A percentile compares a stretch with the other conserved stretches of the same genome.
These are phyloP conservation scores for Sebastes variabilis DNA, from an alignment of 2,797 vertebrate species.

Conservation along the genomic window DNA sequence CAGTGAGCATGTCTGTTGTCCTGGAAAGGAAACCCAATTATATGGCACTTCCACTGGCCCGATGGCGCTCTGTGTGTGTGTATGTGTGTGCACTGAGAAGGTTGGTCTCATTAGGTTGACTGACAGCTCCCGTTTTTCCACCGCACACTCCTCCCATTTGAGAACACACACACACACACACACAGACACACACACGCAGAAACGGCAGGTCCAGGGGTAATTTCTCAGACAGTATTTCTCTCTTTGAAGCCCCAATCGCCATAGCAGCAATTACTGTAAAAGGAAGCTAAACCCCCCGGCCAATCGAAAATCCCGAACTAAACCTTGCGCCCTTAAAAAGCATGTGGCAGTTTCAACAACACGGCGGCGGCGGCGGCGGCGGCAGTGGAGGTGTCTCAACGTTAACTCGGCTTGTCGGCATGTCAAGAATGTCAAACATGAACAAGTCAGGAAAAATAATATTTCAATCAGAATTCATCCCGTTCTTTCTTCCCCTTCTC, in stretches of 20 bases:
- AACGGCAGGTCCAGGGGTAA: constrained; percentile 55
- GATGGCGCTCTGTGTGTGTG: constrained; percentile 54
- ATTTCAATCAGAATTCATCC: constrained; percentile 3
- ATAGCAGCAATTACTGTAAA: constrained; percentile 73
- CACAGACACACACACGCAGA: constrained; percentile 23
- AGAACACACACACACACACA: constrained; percentile 43
- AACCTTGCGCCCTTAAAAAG: constrained; percentile 31
- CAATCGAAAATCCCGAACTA: constrained; percentile 25
- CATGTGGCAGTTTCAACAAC: constrained; percentile 13
- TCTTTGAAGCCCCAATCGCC: constrained; percentile 71
- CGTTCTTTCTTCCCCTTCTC: background rate
- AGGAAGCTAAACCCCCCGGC: constrained; percentile 47
- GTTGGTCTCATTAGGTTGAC: constrained; percentile 83
- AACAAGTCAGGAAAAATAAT: background rate
- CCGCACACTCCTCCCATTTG: constrained; percentile 61
- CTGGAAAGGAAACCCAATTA: constrained; percentile 87
- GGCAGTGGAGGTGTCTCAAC: background rate
- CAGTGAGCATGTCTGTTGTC: constrained; percentile 83
- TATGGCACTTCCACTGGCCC: constrained; percentile 81
- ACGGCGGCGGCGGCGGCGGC: background rate
- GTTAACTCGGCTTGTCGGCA: constrained; percentile 15
- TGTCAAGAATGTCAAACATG: constrained; percentile 14
- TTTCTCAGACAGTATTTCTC: constrained; percentile 74
- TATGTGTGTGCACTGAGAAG: constrained; percentile 66
- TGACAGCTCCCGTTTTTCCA: constrained; percentile 77